Conservation (phyloP, 2,113 vertebrate species). For the Pseudonaja textilis region DNA sequence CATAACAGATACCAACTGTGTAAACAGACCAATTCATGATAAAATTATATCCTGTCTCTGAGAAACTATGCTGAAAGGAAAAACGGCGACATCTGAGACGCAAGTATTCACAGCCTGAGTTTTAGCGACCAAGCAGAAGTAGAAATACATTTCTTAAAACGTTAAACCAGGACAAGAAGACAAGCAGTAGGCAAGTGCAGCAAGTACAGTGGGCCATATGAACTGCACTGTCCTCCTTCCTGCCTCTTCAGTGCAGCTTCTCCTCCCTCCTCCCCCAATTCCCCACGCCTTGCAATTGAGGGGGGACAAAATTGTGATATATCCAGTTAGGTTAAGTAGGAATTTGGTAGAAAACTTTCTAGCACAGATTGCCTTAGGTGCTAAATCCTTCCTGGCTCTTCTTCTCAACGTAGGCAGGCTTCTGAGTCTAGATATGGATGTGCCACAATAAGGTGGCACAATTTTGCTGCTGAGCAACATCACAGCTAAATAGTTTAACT, state of each 20-base stretch:
- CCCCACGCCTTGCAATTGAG: neutral
- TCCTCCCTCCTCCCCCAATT: neutral
- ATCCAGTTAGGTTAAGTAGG: neutral
- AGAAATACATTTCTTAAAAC: neutral
- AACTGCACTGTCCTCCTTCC: neutral
- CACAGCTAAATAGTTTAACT: neutral
- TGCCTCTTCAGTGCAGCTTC: neutral
- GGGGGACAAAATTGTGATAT: neutral
- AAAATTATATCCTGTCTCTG: conserved; percentile 36
- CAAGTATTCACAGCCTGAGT: neutral
- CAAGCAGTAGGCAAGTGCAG: neutral
- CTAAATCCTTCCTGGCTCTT: neutral
- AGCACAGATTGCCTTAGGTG: neutral
- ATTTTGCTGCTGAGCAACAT: neutral
- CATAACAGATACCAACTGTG: conserved; percentile 27
- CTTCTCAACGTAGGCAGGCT: neutral
- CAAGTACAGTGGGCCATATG: neutral
- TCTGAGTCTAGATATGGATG: neutral
- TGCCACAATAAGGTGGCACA: neutral
- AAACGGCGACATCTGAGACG: neutral
- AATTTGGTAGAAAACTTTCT: neutral
- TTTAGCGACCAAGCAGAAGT: neutral
- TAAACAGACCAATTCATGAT: conserved; percentile 38
- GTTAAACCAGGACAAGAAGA: neutral
- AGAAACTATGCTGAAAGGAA: conserved; percentile 1